Evolutionary conservation across 2,888 invertebrate genomes (phyloP), one percentile per base, ranked within the genome.

Genomic region (Rotaria socialis): DNA sequence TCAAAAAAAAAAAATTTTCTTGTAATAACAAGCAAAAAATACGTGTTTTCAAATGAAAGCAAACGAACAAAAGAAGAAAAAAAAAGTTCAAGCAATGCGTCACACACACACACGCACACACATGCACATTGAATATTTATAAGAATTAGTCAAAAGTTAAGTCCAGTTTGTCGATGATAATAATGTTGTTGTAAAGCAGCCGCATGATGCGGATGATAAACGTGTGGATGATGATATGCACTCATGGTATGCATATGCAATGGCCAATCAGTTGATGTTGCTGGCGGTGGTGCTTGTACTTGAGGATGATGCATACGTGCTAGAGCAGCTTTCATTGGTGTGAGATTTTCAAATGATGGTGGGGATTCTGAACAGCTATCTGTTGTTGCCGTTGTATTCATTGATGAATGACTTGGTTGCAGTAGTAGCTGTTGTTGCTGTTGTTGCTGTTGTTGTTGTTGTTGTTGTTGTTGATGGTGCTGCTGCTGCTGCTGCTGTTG

Each of bases 151-250:
- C 67, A 67, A 67, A 67, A 67, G 35, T 67, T 67, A 35, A 67
- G 67, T 67, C 67, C 67, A 16, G 67, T 67, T 67, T 67, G 80
- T 80, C 80, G 80, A n/a, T 80, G 80, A 47, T 80, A 47, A 80
- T 80, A 47, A 47, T 80, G 80, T 80, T 80, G 80, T 80, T 80
- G 80, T 47, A 80, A 80, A 43, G 47, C 43, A 80, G 47, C 47
- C n/a, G 43, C 47, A 47, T 43, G 47, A 47, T 43, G 80, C 6
- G 43, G 80, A 80, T 80, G 80, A 80, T 80, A 80, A 67, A 67
- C 67, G 80, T 80, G 80, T n/a, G 43, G 80, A 80, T 80, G 80
- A 80, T 80, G 47, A 47, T 80, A 80, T 11, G 80, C 43, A 47
- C 47, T 24, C 43, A 47, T 43, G 35, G 47, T 47, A 24, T 47